These are phyloP conservation scores for Cotesia congregata DNA, from an alignment of 2,888 invertebrate genomes.

Conservation along the genomic window DNA sequence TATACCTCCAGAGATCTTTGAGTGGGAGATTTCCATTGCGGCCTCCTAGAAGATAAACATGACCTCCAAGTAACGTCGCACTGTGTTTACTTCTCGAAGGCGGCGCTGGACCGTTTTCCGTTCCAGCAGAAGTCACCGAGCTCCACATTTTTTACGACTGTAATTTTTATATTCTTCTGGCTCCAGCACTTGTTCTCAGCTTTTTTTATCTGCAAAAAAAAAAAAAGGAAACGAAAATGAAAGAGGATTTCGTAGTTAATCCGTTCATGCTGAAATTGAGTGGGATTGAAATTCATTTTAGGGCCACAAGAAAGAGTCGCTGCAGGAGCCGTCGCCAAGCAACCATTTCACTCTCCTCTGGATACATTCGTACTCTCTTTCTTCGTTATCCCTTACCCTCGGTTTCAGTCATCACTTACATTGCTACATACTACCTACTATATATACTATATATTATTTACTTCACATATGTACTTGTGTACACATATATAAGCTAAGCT, in stretches of 20 bases:
- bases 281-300: constrained; percentile 16
- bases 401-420: background rate
- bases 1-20: constrained; percentile 88
- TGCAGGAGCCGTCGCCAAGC: constrained; percentile 7
- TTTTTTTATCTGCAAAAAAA: constrained; percentile 26
- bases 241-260: constrained; percentile 17
- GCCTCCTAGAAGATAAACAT: constrained; percentile 88
- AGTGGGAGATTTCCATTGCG: constrained; percentile 85
- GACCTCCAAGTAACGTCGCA: constrained; percentile 82
- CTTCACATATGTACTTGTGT: too few species aligned
- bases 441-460: background rate
- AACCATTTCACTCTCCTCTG: constrained; percentile 8
- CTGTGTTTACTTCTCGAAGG: constrained; percentile 87
- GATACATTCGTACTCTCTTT: constrained; percentile 1
- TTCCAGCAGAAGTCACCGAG: constrained; percentile 73
- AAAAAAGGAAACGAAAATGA: background rate
- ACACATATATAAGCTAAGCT: background rate
- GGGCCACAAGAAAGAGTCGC: background rate
- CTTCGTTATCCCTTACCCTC: background rate
- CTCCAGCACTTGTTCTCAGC: background rate
- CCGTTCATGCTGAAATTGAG: constrained; percentile 18
- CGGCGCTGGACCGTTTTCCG: constrained; percentile 73
- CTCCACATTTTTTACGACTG: constrained; percentile 73
- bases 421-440: background rate
- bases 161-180: background rate